phyloP scores from a whole-genome alignment of 1,140 invertebrate species.

The Telenomus remus region DNA sequence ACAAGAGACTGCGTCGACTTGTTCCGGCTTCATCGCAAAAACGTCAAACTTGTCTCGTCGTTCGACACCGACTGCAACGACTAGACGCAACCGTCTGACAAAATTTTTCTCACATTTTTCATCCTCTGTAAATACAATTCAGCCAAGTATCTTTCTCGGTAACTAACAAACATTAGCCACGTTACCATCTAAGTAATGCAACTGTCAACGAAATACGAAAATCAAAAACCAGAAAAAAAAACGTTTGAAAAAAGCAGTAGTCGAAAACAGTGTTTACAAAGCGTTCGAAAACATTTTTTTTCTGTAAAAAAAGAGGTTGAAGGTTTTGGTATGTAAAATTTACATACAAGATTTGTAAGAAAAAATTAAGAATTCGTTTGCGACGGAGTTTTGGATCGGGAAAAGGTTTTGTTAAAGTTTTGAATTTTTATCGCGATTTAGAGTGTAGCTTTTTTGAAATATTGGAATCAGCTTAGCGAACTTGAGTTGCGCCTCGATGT shows the following conservation, averaged over 20 bases:
- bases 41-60: constrained; percentile 76
- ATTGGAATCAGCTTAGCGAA: not conserved
- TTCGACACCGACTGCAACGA: constrained; percentile 52
- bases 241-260: too few species aligned
- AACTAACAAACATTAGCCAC: too few species aligned
- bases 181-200: too few species aligned
- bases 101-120: not conserved
- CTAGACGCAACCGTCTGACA: not conserved
- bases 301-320: too few species aligned
- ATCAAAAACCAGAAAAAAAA: not conserved
- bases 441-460: not conserved
- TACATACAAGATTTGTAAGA: too few species aligned
- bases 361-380: not conserved
- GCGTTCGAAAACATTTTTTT: too few species aligned
- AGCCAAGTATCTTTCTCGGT: too few species aligned
- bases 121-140: not conserved
- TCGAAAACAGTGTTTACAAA: not conserved
- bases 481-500: not conserved
- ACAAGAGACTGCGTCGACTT: constrained; percentile 76
- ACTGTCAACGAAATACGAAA: too few species aligned
- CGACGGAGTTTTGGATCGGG: not conserved
- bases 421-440: constrained; percentile 20
- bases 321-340: too few species aligned
- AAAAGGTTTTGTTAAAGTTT: constrained; percentile 22
- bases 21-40: constrained; percentile 75